Percentiles rank a stretch among this genome's conserved stretches.
Evolutionary conservation across 2,113 vertebrate genomes (phyloP).

Genomic region (Actenoides lindsayi): DNA sequence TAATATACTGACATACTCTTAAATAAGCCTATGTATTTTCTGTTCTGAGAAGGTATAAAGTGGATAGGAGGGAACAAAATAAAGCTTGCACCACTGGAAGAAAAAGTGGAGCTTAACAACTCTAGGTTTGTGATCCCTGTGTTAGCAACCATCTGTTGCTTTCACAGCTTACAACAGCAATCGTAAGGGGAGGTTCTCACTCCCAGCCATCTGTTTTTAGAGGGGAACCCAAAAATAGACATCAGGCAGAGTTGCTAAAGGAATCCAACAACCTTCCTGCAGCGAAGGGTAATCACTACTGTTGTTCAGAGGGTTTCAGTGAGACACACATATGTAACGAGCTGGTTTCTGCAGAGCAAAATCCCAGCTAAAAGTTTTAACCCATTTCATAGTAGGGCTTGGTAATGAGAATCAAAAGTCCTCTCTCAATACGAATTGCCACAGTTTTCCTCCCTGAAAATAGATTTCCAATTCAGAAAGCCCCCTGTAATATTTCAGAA

Average conservation of each 20-base stretch:
- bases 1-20: background rate
- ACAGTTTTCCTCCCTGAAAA: background rate
- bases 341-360: background rate
- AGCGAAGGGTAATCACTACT: constrained; percentile 26
- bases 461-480: background rate
- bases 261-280: constrained; percentile 45
- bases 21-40: background rate
- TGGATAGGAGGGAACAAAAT: background rate
- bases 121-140: constrained; percentile 29
- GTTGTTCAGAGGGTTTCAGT: background rate
- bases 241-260: constrained; percentile 38
- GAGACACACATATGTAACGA: background rate
- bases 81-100: constrained; percentile 6
- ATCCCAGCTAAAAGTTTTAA: background rate
- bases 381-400: background rate
- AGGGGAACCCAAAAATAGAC: constrained; percentile 75
- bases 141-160: constrained; percentile 69
- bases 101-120: constrained; percentile 22
- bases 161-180: constrained; percentile 50
- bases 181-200: constrained; percentile 49
- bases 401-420: background rate
- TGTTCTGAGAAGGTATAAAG: background rate
- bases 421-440: background rate
- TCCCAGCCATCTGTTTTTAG: constrained; percentile 74
- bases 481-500: background rate